Evolutionary conservation across 2,888 invertebrate genomes (phyloP).

Genomic region (Fragum whitleyi): DNA sequence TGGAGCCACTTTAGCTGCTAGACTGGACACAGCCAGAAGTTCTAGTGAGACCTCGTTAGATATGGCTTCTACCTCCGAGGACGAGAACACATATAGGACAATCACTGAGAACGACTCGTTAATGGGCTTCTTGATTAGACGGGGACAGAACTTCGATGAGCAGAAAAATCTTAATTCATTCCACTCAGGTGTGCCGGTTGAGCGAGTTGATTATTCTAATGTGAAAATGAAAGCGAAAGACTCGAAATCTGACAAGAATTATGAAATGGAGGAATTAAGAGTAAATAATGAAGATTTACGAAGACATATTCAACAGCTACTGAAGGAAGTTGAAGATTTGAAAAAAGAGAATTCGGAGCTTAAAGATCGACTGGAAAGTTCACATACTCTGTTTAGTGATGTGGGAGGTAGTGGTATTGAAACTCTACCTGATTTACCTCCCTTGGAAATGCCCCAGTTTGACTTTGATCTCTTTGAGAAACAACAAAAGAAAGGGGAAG

Average conservation of each 20-base stretch:
- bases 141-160: slow-evolving; percentile 56
- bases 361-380: slow-evolving; percentile 52
- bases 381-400: slow-evolving; percentile 63
- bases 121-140: slow-evolving; percentile 55
- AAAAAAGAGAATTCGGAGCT: slow-evolving; percentile 68
- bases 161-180: slow-evolving; percentile 45
- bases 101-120: slow-evolving; percentile 61
- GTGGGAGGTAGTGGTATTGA: slow-evolving; percentile 84
- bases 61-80: slow-evolving; percentile 35
- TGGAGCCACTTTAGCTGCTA: slow-evolving; percentile 24
- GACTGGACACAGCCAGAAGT: slow-evolving; percentile 22
- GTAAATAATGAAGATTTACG: slow-evolving; percentile 81
- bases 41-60: slow-evolving; percentile 31
- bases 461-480: slow-evolving; percentile 85
- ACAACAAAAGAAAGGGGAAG: slow-evolving; percentile 36
- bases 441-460: slow-evolving; percentile 89
- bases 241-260: background rate
- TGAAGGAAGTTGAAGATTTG: slow-evolving; percentile 76
- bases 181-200: slow-evolving; percentile 66
- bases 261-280: slow-evolving; percentile 78
- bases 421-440: slow-evolving; percentile 86
- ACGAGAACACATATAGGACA: slow-evolving; percentile 59
- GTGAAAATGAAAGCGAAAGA: slow-evolving; percentile 10
- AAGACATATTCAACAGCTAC: slow-evolving; percentile 75
- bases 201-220: slow-evolving; percentile 53